These are phyloP conservation scores for Phthorimaea operculella DNA, from an alignment of 1,140 invertebrate species.

Conservation along the genomic window DNA sequence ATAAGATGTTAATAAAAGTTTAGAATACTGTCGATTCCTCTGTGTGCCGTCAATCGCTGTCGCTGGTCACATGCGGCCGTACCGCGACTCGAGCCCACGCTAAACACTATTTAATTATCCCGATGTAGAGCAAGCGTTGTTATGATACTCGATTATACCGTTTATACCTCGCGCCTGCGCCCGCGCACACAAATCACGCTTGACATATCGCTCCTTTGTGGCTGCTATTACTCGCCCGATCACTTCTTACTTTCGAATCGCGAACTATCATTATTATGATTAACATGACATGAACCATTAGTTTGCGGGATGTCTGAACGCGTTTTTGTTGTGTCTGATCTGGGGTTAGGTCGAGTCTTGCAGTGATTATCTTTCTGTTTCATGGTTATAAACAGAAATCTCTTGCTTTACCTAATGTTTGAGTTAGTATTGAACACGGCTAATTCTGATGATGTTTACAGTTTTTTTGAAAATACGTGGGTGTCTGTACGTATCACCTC, in stretches of 20 bases:
- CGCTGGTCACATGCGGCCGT: background rate
- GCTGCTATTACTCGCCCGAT: background rate
- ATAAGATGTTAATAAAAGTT: no score
- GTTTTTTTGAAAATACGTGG: no score
- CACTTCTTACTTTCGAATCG: background rate
- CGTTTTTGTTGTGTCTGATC: no score
- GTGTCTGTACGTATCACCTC: no score
- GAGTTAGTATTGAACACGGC: no score
- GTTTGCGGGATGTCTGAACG: background rate
- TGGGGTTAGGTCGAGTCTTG: no score
- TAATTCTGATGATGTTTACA: no score
- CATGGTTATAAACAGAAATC: no score
- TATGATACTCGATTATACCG: conserved; percentile 1
- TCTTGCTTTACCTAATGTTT: no score
- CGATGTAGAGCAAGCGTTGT: background rate
- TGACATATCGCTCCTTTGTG: conserved; percentile 1
- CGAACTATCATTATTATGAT: conserved; percentile 1
- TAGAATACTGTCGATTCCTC: no score
- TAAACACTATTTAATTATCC: conserved; percentile 1
- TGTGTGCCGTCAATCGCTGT: background rate
- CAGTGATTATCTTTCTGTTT: no score
- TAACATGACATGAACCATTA: background rate
- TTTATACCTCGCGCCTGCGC: background rate
- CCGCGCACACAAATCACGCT: background rate
- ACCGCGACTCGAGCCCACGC: background rate